Evolutionary conservation across 2,888 invertebrate species (phyloP).

Genomic region (Mythimna ferrago): DNA sequence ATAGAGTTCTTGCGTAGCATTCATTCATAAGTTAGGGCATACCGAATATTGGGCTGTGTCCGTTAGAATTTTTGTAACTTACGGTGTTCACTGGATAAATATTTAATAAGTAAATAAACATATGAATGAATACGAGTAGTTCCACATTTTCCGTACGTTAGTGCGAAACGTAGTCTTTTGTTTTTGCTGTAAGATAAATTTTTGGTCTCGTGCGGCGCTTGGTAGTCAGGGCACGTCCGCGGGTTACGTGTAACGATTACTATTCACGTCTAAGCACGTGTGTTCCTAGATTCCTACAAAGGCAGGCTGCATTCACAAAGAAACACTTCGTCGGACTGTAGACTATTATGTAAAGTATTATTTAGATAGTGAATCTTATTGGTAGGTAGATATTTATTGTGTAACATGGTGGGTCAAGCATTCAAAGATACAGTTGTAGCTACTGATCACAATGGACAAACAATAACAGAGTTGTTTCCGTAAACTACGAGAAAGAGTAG

Average conservation of each 20-base stretch:
- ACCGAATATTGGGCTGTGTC: slow-evolving; percentile 4
- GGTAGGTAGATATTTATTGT: slow-evolving; percentile 21
- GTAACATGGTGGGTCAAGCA: slow-evolving; percentile 37
- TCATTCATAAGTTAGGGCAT: slow-evolving; percentile 49
- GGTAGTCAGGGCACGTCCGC: slow-evolving; percentile 48
- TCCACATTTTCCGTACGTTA: slow-evolving; percentile 28
- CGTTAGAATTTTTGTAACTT: slow-evolving; percentile 9
- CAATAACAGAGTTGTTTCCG: slow-evolving; percentile 29
- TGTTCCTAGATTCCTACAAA: slow-evolving; percentile 60
- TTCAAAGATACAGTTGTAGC: slow-evolving; percentile 30
- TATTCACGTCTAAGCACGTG: slow-evolving; percentile 51
- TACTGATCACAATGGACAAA: slow-evolving; percentile 20
- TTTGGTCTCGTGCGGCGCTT: slow-evolving; percentile 49
- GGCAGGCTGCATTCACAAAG: slow-evolving; percentile 55
- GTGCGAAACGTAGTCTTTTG: slow-evolving; percentile 45
- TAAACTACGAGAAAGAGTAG: slow-evolving; percentile 33
- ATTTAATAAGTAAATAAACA: slow-evolving; percentile 10
- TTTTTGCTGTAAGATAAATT: slow-evolving; percentile 48
- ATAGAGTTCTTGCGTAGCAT: slow-evolving; percentile 37
- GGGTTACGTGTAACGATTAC: slow-evolving; percentile 48
- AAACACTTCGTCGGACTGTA: slow-evolving; percentile 25
- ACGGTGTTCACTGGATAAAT: not conserved
- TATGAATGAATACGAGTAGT: slow-evolving; percentile 23
- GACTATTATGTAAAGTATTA: slow-evolving; percentile 49
- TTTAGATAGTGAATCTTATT: slow-evolving; percentile 30